These are phyloP conservation scores for Dromas ardeola DNA, from an alignment of 2,113 vertebrate species.

Conservation along the genomic window DNA sequence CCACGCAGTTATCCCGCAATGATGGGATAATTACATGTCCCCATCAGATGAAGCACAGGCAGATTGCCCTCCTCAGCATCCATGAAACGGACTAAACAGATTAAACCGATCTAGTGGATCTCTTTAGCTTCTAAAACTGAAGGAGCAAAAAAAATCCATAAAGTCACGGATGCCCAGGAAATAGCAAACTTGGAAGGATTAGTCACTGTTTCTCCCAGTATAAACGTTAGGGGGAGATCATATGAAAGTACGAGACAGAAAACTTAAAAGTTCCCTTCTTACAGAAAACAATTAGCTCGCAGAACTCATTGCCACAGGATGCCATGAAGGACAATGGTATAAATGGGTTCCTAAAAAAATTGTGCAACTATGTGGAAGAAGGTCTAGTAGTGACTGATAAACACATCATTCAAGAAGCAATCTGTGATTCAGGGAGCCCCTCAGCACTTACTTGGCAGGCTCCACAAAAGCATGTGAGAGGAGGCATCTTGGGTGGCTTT, in stretches of 20 bases:
- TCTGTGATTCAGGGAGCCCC: neutral
- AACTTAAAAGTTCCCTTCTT: neutral
- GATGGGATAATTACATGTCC: neutral
- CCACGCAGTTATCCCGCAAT: neutral
- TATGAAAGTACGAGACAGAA: neutral
- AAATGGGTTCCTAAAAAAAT: neutral
- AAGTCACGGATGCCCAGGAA: rapidly evolving
- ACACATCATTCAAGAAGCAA: neutral
- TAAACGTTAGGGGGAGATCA: neutral
- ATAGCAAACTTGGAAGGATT: neutral
- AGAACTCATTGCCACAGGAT: neutral
- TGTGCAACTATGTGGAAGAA: neutral
- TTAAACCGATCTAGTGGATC: neutral
- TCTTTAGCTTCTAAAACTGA: neutral
- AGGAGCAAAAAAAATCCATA: neutral
- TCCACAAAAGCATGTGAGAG: neutral
- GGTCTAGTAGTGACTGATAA: neutral
- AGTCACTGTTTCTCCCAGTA: neutral
- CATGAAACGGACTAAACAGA: neutral
- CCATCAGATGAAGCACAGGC: neutral
- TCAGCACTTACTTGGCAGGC: neutral
- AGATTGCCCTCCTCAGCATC: neutral
- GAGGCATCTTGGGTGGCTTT: neutral
- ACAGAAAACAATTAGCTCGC: neutral
- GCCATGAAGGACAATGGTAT: neutral